These are phyloP conservation scores for Hydropsyche tenuis DNA, from an alignment of 1,140 invertebrate genomes.

Conservation along the genomic window DNA sequence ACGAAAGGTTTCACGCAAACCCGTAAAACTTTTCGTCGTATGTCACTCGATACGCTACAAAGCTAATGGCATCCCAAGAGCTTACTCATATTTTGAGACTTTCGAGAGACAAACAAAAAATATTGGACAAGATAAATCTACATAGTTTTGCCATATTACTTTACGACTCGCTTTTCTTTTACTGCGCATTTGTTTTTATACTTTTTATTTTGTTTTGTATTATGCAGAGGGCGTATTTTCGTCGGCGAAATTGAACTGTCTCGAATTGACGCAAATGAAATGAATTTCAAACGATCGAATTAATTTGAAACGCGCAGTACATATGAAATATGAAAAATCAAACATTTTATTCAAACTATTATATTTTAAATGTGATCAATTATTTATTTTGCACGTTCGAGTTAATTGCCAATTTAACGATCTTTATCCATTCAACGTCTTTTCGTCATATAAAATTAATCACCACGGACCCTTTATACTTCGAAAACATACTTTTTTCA, in stretches of 20 bases:
- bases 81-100: conserved; percentile 31
- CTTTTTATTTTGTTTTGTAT: neutral
- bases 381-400: too few relatives aligned
- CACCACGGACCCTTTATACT: neutral
- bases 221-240: neutral
- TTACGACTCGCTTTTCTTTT: conserved; percentile 30
- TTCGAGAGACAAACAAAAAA: conserved; percentile 15
- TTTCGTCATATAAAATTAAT: neutral
- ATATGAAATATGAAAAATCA: too few relatives aligned
- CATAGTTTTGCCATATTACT: conserved; percentile 27
- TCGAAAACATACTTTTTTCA: too few relatives aligned
- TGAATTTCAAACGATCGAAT: neutral
- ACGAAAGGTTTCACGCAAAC: too few relatives aligned
- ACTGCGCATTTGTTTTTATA: neutral
- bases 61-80: conserved; percentile 30
- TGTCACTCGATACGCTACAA: conserved; percentile 31
- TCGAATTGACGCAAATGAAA: neutral
- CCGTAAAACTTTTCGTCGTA: neutral
- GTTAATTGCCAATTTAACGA: neutral
- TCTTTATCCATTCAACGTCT: neutral
- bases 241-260: neutral
- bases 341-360: too few relatives aligned
- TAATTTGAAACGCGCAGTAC: neutral
- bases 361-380: neutral
- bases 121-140: neutral